phyloP scores from a whole-genome alignment of 2,888 invertebrate species.

The Leptopilina drosophilae region DNA sequence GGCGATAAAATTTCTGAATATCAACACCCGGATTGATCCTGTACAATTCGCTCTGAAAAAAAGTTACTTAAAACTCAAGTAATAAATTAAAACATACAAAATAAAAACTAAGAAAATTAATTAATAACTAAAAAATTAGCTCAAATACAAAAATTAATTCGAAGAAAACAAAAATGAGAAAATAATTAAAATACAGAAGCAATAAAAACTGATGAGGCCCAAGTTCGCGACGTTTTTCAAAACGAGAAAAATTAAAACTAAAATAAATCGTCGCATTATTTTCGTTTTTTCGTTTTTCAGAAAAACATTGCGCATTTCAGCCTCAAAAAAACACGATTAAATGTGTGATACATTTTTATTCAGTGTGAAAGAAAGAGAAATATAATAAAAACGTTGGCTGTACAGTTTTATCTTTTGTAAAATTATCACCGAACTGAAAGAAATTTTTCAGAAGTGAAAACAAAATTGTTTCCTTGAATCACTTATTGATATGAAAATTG shows the following conservation, averaged over 20 bases:
- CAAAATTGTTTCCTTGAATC: background rate
- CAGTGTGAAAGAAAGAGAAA: constrained; percentile 19
- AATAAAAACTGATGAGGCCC: too few species aligned
- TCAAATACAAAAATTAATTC: background rate
- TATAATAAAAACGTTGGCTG: constrained; percentile 12
- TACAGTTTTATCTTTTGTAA: background rate
- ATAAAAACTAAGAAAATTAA: background rate
- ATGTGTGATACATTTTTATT: constrained; percentile 33
- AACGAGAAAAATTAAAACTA: too few species aligned
- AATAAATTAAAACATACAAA: background rate
- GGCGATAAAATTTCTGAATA: constrained; percentile 51
- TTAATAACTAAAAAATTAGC: too few species aligned
- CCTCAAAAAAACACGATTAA: background rate
- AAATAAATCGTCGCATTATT: too few species aligned
- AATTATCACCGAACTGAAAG: background rate
- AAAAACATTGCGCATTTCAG: too few species aligned
- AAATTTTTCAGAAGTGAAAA: background rate
- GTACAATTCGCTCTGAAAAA: constrained; percentile 3
- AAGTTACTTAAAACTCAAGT: background rate
- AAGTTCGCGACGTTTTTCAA: too few species aligned
- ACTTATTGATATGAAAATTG: constrained; percentile 29
- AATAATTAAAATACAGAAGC: too few species aligned
- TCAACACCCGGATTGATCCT: constrained; percentile 23
- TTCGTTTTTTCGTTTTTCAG: too few species aligned
- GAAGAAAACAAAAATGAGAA: too few species aligned